phyloP scores from a whole-genome alignment of 1,140 invertebrate species.

The Glomeris maerens region DNA sequence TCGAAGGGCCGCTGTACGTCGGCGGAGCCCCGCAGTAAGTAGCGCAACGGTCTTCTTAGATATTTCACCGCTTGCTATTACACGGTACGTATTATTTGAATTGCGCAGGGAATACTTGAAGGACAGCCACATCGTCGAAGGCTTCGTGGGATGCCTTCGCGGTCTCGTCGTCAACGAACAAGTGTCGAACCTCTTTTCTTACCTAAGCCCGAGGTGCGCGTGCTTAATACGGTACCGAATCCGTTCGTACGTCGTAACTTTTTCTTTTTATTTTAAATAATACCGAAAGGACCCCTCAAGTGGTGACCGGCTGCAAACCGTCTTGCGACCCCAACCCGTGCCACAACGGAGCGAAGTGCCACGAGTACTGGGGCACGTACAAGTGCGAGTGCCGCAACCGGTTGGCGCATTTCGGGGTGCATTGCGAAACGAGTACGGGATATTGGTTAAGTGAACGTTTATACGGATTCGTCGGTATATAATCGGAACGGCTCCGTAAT shows the following conservation, averaged over 20 bases:
- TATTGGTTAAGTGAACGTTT: too few relatives aligned
- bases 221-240: conserved; percentile 24
- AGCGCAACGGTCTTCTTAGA: neutral
- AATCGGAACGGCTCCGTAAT: too few relatives aligned
- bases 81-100: neutral
- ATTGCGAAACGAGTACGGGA: conserved; percentile 73
- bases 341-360: conserved; percentile 73
- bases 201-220: conserved; percentile 62
- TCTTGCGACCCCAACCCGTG: conserved; percentile 87
- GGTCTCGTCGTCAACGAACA: conserved; percentile 80
- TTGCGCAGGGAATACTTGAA: conserved; percentile 39
- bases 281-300: conserved; percentile 19
- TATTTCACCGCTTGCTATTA: neutral
- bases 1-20: conserved; percentile 83
- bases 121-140: conserved; percentile 59
- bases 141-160: conserved; percentile 81
- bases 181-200: conserved; percentile 76
- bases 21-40: conserved; percentile 74
- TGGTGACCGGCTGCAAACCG: conserved; percentile 81
- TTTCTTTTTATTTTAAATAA: conserved; percentile 2
- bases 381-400: conserved; percentile 76
- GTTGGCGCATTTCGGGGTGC: conserved; percentile 74
- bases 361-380: conserved; percentile 82
- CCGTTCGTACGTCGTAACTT: conserved; percentile 54
- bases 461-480: too few relatives aligned